Conservation (phyloP, 30 jellyfish, hydroid and myxozoan genomes). For the Calvadosia cruxmelitensis region DNA sequence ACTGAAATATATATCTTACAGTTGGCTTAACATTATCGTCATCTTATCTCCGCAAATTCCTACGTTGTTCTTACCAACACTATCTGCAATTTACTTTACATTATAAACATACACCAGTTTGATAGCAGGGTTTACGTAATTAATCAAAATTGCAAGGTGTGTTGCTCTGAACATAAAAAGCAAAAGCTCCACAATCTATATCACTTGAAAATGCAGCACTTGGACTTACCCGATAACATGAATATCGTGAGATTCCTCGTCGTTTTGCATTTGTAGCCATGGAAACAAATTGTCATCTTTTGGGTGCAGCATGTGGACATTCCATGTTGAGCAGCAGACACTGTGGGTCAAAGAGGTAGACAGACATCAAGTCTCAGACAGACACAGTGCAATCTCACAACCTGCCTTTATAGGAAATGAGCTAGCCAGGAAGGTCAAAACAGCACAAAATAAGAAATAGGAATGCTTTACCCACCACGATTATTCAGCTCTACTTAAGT, state of each 20-base stretch:
- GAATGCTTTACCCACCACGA: no score
- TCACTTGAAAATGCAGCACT: not conserved
- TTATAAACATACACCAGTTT: not conserved
- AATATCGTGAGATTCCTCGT: constrained; percentile 70
- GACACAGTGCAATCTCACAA: not conserved
- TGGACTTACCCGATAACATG: constrained; percentile 61
- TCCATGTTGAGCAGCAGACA: constrained; percentile 44
- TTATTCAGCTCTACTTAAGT: no score
- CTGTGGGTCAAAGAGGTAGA: not conserved
- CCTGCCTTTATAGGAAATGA: no score
- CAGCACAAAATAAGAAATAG: no score
- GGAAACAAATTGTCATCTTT: constrained; percentile 64
- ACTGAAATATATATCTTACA: no score
- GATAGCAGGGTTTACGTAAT: not conserved
- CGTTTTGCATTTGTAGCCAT: constrained; percentile 70
- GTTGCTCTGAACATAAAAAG: not conserved
- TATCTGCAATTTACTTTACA: no score
- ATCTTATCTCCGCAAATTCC: no score
- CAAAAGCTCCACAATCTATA: not conserved
- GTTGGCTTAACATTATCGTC: no score
- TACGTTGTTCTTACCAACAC: no score
- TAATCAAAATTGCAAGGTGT: no score
- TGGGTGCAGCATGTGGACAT: constrained; percentile 76
- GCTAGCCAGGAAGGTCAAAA: no score
- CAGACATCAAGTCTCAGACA: not conserved